A percentile compares a stretch with the other conserved stretches of the same genome.
Evolutionary conservation across 1,140 invertebrate genomes (phyloP).

Genomic region (Drosophila erecta): DNA sequence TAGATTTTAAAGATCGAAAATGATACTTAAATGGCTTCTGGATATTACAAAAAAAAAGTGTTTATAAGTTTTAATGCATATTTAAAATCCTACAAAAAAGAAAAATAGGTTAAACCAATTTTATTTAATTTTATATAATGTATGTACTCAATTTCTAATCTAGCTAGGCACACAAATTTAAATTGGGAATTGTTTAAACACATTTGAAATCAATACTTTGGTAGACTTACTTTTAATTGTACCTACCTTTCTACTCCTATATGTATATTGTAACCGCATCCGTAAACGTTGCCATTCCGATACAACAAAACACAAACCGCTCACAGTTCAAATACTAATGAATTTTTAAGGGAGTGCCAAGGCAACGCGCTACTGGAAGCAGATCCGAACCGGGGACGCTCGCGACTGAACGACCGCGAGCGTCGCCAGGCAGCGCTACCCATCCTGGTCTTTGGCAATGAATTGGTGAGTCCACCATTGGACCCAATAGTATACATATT

Average conservation of each 20-base stretch:
- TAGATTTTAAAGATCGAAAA: too few relatives aligned
- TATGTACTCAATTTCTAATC: too few relatives aligned
- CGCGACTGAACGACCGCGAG: conserved; percentile 93
- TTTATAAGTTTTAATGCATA: too few relatives aligned
- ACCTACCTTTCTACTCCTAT: conserved; percentile 51
- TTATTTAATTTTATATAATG: too few relatives aligned
- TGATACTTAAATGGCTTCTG: too few relatives aligned
- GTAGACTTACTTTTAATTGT: conserved; percentile 39
- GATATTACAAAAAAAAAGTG: too few relatives aligned
- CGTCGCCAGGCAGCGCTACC: conserved; percentile 95
- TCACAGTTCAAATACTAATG: conserved; percentile 90
- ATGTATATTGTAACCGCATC: conserved; percentile 65
- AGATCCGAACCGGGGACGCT: conserved; percentile 86
- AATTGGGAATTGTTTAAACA: not conserved
- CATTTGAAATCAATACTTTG: not conserved
- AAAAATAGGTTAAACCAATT: too few relatives aligned
- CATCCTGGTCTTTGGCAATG: conserved; percentile 95
- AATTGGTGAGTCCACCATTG: conserved; percentile 88
- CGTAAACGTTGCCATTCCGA: conserved; percentile 55
- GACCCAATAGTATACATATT: not conserved
- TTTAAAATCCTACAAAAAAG: too few relatives aligned
- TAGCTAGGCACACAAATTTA: too few relatives aligned
- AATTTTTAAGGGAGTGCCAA: conserved; percentile 90
- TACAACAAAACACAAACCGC: conserved; percentile 35
- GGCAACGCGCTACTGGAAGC: conserved; percentile 85